Conservation (phyloP, 2,888 invertebrate genomes). For the Idaea biselata region DNA sequence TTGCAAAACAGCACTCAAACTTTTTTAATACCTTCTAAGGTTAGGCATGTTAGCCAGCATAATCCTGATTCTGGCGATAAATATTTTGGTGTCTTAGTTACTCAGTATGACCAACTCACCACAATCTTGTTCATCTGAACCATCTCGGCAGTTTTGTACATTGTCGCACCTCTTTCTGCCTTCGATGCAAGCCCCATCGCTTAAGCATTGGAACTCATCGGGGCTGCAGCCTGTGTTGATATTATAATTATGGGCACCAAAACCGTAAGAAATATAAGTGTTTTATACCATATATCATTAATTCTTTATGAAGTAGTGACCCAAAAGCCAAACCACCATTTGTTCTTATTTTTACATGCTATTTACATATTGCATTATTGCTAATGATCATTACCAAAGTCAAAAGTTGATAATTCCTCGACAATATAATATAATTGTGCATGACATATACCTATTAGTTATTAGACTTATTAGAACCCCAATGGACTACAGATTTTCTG, state of each 20-base stretch:
- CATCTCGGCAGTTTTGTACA: constrained; percentile 76
- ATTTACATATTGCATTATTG: background rate
- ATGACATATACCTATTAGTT: background rate
- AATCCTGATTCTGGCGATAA: background rate
- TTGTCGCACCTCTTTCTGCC: constrained; percentile 79
- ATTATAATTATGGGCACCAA: constrained; percentile 5
- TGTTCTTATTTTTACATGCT: background rate
- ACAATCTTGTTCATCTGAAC: constrained; percentile 83
- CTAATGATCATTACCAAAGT: background rate
- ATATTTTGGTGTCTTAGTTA: background rate
- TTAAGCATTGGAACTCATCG: constrained; percentile 81
- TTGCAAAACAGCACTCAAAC: background rate
- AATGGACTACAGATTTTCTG: background rate
- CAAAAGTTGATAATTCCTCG: background rate
- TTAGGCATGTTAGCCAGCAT: background rate
- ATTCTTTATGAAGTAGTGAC: background rate
- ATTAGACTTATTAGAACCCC: background rate
- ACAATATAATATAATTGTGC: background rate
- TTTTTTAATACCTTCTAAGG: background rate
- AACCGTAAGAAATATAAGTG: background rate
- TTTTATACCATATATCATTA: background rate
- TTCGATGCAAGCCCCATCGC: constrained; percentile 83
- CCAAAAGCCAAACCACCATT: background rate
- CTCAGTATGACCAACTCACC: constrained; percentile 28
- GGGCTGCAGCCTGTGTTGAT: constrained; percentile 48